A percentile compares a stretch with the other conserved stretches of the same genome.
Evolutionary conservation across 1,140 invertebrate genomes (phyloP).

Genomic region (Habropoda laboriosa): DNA sequence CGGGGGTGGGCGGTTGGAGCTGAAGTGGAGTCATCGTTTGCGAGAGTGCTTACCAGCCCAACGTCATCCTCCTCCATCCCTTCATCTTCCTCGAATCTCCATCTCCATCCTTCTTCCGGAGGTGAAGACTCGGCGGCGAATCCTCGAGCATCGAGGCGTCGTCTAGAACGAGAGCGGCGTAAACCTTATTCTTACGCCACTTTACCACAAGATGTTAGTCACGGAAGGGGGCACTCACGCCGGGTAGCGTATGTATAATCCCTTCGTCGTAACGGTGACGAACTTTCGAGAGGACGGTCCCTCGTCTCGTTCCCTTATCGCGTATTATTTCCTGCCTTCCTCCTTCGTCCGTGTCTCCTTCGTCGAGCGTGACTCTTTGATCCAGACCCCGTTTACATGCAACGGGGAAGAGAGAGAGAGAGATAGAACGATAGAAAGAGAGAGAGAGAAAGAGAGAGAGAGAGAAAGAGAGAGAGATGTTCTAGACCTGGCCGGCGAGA

Average conservation of each 20-base stretch:
- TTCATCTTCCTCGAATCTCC: constrained; percentile 48
- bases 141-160: constrained; percentile 67
- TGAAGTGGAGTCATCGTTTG: constrained; percentile 78
- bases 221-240: constrained; percentile 70
- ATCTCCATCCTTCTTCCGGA: constrained; percentile 27
- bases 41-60: constrained; percentile 72
- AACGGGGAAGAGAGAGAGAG: not conserved
- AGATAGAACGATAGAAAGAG: not conserved
- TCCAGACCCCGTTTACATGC: constrained; percentile 16
- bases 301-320: constrained; percentile 52
- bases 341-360: constrained; percentile 12
- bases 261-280: constrained; percentile 71
- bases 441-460: not conserved
- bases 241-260: constrained; percentile 66
- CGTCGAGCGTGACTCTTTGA: constrained; percentile 1
- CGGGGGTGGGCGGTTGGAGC: constrained; percentile 66
- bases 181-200: constrained; percentile 82
- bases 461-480: not conserved
- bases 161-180: constrained; percentile 71
- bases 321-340: constrained; percentile 40
- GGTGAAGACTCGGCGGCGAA: constrained; percentile 63
- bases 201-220: constrained; percentile 77
- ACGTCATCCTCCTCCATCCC: constrained; percentile 67
- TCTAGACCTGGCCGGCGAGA: constrained; percentile 12
- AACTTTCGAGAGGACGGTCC: constrained; percentile 63